Base-by-base conservation (phyloP, 2,888 invertebrate genomes). In the Theristus sp. region DNA sequence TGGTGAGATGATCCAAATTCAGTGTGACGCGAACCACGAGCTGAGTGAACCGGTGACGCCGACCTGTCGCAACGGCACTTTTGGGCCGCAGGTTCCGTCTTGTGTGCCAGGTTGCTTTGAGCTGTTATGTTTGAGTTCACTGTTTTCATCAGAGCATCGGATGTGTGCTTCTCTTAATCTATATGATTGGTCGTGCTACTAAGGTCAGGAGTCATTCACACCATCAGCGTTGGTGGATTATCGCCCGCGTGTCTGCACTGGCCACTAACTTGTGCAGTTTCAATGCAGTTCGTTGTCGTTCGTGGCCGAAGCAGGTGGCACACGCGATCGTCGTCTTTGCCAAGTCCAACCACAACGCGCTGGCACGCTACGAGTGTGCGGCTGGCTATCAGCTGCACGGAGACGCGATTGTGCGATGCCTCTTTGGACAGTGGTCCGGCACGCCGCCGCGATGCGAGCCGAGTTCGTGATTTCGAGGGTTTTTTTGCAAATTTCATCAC, bases 301-400 rank as follows among this genome's bases (percentile, higher is more conserved):
- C 75, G 68, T 82, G 90, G 80, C 91, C 91, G 0, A 83, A 81
- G 63, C 80, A 84, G 2, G 90, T 96, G 0, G 84, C 86, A 60
- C 86, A 91, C 70, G 94, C 96, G 0, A 87, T 93, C 83, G 90
- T 94, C 2, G 85, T 96, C 61, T 96, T 93, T 1, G 90, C 94
- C 0, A 91, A 91, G 73, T 89, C 89, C n/a, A 88, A 89, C 64
- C 96, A 98, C 71, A 90, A 91, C 0, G 89, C 90, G 85, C 84
- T 84, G 71, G 96, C 96, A 0, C 80, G 86, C 30, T 96, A 89
- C 75, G 83, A 85, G 65, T 96, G 96, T 73, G 86, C 88, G 70
- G 91, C 94, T 69, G 96, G 96, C 0, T 96, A 81, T 73, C 22
- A 20, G 63, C 76, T 93, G n/a, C 81, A 82, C 52, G 89, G 85